phyloP scores from a whole-genome alignment of 1,140 invertebrate species.

The Ceratina calcarata region DNA sequence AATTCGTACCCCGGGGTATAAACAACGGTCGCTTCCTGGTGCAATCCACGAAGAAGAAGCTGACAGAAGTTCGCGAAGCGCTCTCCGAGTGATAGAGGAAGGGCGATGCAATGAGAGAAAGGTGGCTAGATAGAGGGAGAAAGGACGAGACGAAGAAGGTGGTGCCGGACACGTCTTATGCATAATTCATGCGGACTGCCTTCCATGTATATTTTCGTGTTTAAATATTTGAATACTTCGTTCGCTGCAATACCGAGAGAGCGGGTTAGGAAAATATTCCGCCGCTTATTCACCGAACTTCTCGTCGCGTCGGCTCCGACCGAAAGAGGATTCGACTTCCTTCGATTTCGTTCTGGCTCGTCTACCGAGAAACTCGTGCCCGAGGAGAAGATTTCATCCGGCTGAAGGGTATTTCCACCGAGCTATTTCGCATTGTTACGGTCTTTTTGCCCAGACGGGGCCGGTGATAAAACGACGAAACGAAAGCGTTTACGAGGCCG shows the following conservation, averaged over 20 bases:
- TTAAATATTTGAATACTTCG: slow-evolving; percentile 79
- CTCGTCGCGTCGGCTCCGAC: slow-evolving; percentile 1
- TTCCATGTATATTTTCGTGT: slow-evolving; percentile 77
- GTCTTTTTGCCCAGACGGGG: slow-evolving; percentile 2
- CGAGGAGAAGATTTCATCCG: slow-evolving; percentile 36
- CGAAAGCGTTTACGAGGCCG: slow-evolving; percentile 40
- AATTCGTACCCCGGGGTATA: neutral
- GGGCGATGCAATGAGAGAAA: slow-evolving; percentile 38
- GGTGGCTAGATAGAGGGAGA: slow-evolving; percentile 49
- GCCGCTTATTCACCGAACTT: slow-evolving; percentile 67
- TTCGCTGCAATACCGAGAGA: slow-evolving; percentile 68
- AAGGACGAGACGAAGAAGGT: slow-evolving; percentile 50
- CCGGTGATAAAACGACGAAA: slow-evolving; percentile 29
- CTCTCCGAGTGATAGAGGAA: slow-evolving; percentile 29
- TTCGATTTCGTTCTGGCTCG: neutral
- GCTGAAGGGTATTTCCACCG: slow-evolving; percentile 19
- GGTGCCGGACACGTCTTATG: slow-evolving; percentile 70
- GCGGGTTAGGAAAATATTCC: slow-evolving; percentile 70
- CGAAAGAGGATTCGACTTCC: slow-evolving; percentile 29
- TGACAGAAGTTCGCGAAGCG: slow-evolving; percentile 50
- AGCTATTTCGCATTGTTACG: slow-evolving; percentile 25
- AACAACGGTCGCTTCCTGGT: slow-evolving; percentile 16
- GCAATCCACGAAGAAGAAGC: slow-evolving; percentile 7
- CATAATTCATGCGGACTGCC: slow-evolving; percentile 75
- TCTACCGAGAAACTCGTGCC: neutral